phyloP scores from a whole-genome alignment of 2,113 vertebrate genomes.

The Labeo rohita region DNA sequence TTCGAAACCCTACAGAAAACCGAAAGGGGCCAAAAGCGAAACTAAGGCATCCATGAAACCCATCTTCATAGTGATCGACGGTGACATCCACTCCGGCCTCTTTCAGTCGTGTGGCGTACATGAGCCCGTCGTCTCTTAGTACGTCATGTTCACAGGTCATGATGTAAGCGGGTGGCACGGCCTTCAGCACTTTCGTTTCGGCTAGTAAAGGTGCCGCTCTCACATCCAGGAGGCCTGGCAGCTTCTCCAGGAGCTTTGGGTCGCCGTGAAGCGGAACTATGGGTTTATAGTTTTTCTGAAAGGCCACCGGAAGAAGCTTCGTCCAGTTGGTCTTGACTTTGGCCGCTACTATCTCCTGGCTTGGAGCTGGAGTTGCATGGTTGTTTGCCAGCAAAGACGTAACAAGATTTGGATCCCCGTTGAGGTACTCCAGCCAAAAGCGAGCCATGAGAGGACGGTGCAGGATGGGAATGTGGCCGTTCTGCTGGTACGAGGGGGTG shows the following conservation, averaged over 20 bases:
- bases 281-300: conserved; percentile 82
- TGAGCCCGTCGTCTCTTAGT: conserved; percentile 89
- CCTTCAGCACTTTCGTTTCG: conserved; percentile 74
- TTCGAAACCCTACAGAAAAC: conserved; percentile 84
- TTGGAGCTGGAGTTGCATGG: conserved; percentile 84
- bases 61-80: conserved; percentile 88
- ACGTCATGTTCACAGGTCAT: conserved; percentile 95
- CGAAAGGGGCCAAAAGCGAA: conserved; percentile 86
- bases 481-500: conserved; percentile 95
- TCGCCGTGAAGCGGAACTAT: conserved; percentile 75
- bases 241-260: conserved; percentile 69
- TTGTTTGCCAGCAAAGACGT: conserved; percentile 86
- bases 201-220: conserved; percentile 86
- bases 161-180: conserved; percentile 87
- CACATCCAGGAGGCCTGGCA: conserved; percentile 84
- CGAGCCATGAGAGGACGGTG: conserved; percentile 84
- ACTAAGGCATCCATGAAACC: conserved; percentile 94
- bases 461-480: conserved; percentile 84
- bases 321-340: conserved; percentile 86
- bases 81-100: conserved; percentile 85
- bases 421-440: conserved; percentile 92
- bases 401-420: conserved; percentile 77
- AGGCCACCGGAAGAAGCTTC: conserved; percentile 75
- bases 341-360: conserved; percentile 60
- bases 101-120: conserved; percentile 88